Conservation (phyloP, 2,113 vertebrate genomes). For the Bubo scandiacus region DNA sequence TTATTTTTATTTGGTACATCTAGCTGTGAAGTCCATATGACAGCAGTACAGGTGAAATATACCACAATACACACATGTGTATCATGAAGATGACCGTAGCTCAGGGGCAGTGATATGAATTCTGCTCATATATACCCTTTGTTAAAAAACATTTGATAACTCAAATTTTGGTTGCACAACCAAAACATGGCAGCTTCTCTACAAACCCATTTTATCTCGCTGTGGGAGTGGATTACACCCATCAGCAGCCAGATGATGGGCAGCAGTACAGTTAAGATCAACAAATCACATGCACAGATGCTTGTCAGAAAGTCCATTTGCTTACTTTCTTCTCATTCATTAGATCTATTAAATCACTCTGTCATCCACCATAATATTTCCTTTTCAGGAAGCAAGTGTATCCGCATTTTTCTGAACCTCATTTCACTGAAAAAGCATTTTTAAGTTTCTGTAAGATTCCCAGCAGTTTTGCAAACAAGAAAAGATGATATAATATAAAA, state of each 20-base stretch:
- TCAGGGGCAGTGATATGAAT: neutral
- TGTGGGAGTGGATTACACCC: neutral
- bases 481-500: slow-evolving; percentile 12
- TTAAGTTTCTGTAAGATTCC: slow-evolving; percentile 26
- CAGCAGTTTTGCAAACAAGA: slow-evolving; percentile 36
- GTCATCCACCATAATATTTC: neutral
- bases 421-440: slow-evolving; percentile 40
- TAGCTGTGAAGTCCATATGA: neutral
- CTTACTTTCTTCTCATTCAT: neutral
- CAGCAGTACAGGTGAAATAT: neutral
- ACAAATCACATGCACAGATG: accelerated
- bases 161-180: neutral
- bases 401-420: neutral
- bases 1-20: neutral
- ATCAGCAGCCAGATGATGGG: neutral
- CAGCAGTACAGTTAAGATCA: neutral
- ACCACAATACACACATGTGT: neutral
- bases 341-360: neutral
- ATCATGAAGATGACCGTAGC: neutral
- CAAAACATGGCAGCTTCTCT: neutral
- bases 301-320: neutral
- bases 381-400: neutral
- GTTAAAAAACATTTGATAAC: neutral
- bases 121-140: neutral
- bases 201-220: neutral